Conservation (phyloP, 1,140 invertebrate species). For the Coptotermes formosanus region DNA sequence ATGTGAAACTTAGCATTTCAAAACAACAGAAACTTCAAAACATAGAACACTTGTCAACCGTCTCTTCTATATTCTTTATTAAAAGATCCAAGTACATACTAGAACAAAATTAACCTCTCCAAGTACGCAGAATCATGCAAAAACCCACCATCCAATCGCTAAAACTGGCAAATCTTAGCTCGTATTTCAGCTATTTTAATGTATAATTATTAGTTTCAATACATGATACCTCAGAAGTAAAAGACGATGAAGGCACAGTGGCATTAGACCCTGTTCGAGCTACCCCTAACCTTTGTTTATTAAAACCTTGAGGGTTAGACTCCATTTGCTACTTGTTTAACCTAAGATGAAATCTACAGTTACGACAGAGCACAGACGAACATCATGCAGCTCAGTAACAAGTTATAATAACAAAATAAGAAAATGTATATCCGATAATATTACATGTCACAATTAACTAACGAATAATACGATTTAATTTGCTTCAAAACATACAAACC, state of each 20-base stretch:
- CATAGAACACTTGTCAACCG: too few relatives aligned
- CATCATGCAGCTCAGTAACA: neutral
- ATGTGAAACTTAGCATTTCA: neutral
- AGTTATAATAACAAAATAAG: neutral
- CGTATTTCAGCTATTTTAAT: neutral
- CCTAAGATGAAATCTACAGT: neutral
- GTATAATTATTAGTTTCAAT: neutral
- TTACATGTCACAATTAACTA: neutral
- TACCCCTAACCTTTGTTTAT: conserved; percentile 13
- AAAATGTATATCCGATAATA: neutral
- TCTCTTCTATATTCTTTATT: too few relatives aligned
- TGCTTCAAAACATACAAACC: conserved; percentile 23
- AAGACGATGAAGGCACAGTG: neutral
- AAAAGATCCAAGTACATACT: neutral
- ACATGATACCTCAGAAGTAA: neutral
- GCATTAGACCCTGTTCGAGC: neutral
- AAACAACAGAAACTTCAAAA: neutral
- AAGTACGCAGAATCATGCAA: neutral
- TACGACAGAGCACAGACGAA: neutral
- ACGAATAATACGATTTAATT: neutral
- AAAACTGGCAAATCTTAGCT: neutral
- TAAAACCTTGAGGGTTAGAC: neutral
- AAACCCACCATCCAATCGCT: neutral
- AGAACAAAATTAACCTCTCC: neutral
- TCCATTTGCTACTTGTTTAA: conserved; percentile 15